Conservation (phyloP, 2,797 vertebrate species). For the Lagorchestes hirsutus region DNA sequence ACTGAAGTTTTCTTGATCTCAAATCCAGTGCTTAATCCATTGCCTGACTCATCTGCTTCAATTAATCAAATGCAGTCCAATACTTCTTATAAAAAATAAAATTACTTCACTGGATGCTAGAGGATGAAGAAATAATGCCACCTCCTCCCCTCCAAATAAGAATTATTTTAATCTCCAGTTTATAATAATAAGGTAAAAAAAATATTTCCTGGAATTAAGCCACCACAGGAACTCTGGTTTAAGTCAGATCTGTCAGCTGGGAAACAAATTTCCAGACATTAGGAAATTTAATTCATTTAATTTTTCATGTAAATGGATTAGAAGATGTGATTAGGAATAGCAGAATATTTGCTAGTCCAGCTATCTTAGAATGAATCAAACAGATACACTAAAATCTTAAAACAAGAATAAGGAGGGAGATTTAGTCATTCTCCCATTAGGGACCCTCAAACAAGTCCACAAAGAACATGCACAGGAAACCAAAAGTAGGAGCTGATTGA, state of each 20-base stretch:
- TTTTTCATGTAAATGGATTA: slow-evolving; percentile 94
- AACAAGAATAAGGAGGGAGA: slow-evolving; percentile 30
- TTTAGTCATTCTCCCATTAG: neutral
- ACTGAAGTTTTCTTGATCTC: neutral
- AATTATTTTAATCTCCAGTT: slow-evolving; percentile 81
- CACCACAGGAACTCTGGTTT: slow-evolving; percentile 93
- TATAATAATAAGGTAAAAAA: slow-evolving; percentile 89
- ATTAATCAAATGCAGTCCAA: slow-evolving; percentile 31
- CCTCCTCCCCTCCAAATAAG: slow-evolving; percentile 70
- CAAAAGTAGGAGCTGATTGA: slow-evolving; percentile 11
- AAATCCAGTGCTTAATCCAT: neutral
- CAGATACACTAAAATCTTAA: slow-evolving; percentile 65
- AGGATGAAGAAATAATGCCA: slow-evolving; percentile 55
- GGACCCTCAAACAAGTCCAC: slow-evolving; percentile 6
- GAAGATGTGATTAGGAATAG: slow-evolving; percentile 88
- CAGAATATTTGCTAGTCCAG: slow-evolving; percentile 81
- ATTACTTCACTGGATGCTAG: slow-evolving; percentile 30
- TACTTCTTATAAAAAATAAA: slow-evolving; percentile 54
- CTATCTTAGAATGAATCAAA: slow-evolving; percentile 79
- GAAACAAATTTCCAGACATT: slow-evolving; percentile 93
- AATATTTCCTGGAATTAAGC: slow-evolving; percentile 93
- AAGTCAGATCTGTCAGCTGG: slow-evolving; percentile 94
- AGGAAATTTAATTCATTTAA: slow-evolving; percentile 94
- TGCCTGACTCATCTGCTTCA: neutral
- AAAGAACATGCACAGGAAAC: neutral